Conservation (phyloP, 2,113 vertebrate genomes). For the Lophius piscatorius region DNA sequence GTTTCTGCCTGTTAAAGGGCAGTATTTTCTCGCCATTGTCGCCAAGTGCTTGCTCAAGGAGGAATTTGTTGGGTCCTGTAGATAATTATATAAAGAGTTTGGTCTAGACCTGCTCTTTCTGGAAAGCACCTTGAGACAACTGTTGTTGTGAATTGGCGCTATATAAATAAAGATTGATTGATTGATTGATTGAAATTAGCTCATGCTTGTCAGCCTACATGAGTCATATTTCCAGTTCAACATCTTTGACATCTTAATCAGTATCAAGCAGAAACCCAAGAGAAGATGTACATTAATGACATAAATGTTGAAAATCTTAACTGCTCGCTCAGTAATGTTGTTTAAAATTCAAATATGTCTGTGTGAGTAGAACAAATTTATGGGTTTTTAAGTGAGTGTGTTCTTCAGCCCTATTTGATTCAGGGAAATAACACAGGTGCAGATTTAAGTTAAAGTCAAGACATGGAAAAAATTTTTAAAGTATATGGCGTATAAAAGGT, state of each 20-base stretch:
- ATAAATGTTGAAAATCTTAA: neutral
- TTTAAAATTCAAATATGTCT: constrained; percentile 10
- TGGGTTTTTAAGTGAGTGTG: constrained; percentile 13
- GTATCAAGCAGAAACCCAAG: neutral
- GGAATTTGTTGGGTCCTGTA: too few species aligned
- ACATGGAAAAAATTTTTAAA: neutral
- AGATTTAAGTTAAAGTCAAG: constrained; percentile 5
- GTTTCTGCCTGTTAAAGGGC: too few species aligned
- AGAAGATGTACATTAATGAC: neutral
- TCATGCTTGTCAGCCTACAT: neutral
- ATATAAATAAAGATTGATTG: too few species aligned
- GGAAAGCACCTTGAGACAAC: too few species aligned
- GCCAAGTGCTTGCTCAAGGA: too few species aligned
- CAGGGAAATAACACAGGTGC: neutral
- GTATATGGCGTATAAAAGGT: too few species aligned
- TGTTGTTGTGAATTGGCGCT: too few species aligned
- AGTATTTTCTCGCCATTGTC: too few species aligned
- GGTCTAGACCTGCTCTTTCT: too few species aligned
- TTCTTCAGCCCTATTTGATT: constrained; percentile 14
- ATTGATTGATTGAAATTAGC: too few species aligned
- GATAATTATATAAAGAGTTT: too few species aligned
- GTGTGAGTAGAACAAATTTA: constrained; percentile 30
- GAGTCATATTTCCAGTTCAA: neutral
- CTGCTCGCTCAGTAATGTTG: neutral
- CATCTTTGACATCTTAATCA: constrained; percentile 1